phyloP scores from a whole-genome alignment of 2,113 vertebrate species.

The Anas platyrhynchos region DNA sequence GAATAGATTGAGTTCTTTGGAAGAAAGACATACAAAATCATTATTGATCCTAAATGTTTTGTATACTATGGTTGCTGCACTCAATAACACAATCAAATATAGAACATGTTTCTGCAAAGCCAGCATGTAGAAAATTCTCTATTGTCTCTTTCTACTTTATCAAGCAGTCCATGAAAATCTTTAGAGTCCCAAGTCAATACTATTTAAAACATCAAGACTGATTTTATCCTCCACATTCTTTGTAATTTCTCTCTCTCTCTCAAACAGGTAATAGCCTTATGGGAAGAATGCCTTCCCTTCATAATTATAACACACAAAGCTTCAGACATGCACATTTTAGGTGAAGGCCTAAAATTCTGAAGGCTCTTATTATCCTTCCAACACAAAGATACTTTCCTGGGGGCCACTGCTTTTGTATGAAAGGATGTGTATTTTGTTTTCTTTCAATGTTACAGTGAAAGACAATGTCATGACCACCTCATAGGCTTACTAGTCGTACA shows the following conservation, averaged over 20 bases:
- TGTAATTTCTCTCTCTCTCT: constrained; percentile 26
- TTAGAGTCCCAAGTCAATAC: constrained; percentile 45
- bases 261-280: neutral
- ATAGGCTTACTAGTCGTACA: neutral
- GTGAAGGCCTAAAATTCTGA: constrained; percentile 11
- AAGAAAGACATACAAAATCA: constrained; percentile 6
- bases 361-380: constrained; percentile 11
- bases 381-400: constrained; percentile 1
- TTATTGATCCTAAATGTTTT: constrained; percentile 60
- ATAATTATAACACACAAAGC: constrained; percentile 37
- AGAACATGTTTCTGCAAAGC: constrained; percentile 39
- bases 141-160: constrained; percentile 44
- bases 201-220: constrained; percentile 34
- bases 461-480: neutral
- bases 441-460: neutral
- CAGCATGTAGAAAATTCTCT: constrained; percentile 45
- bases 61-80: constrained; percentile 7
- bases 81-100: constrained; percentile 51
- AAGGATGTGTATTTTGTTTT: constrained; percentile 4
- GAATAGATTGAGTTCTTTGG: neutral
- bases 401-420: neutral
- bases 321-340: neutral
- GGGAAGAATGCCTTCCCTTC: constrained; percentile 29
- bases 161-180: constrained; percentile 31
- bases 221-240: constrained; percentile 32